Evolutionary conservation across 2,888 invertebrate species (phyloP).

Genomic region (Choristoneura rosaceana): DNA sequence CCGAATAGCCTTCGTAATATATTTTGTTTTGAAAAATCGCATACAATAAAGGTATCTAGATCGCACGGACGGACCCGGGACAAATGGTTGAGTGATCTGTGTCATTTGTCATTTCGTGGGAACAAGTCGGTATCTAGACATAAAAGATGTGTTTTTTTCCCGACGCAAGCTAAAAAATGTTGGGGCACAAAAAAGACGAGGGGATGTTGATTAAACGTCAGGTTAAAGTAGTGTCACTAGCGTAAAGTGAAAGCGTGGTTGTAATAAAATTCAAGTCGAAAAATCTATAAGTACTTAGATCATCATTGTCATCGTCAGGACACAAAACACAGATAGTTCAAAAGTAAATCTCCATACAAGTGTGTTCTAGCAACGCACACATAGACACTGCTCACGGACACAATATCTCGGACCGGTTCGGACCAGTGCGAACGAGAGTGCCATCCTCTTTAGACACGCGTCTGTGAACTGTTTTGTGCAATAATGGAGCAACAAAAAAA

Average conservation of each 20-base stretch:
- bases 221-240: neutral
- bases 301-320: too few relatives aligned
- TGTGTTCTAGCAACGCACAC: too few relatives aligned
- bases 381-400: too few relatives aligned
- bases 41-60: constrained; percentile 40
- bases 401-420: too few relatives aligned
- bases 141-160: constrained; percentile 35
- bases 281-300: too few relatives aligned
- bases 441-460: too few relatives aligned
- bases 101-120: constrained; percentile 41
- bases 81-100: constrained; percentile 45
- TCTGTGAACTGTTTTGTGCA: too few relatives aligned
- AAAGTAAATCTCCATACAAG: too few relatives aligned
- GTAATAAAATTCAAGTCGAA: too few relatives aligned
- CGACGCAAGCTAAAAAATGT: constrained; percentile 10
- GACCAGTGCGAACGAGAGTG: too few relatives aligned
- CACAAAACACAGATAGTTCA: too few relatives aligned
- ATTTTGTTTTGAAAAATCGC: constrained; percentile 43
- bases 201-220: neutral
- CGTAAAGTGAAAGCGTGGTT: neutral
- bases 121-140: constrained; percentile 37
- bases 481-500: too few relatives aligned
- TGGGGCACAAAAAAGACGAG: neutral
- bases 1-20: constrained; percentile 50
- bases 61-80: constrained; percentile 43